A percentile compares a stretch with the other conserved stretches of the same genome.
Conservation (phyloP, 2,113 vertebrate species). For the Lamprologus tigripictilis region DNA sequence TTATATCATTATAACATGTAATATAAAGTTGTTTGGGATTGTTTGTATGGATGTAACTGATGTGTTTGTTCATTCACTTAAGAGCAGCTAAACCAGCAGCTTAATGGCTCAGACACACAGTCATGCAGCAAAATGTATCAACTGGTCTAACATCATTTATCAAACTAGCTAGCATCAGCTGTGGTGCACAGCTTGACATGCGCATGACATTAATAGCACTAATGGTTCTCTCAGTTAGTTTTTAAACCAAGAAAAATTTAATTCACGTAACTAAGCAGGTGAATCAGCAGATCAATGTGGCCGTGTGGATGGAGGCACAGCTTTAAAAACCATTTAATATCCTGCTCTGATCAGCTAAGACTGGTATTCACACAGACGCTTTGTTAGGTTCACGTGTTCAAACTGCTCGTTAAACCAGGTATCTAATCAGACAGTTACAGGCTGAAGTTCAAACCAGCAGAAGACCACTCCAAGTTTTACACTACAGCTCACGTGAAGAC, state of each 20-base stretch:
- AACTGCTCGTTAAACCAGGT: not conserved
- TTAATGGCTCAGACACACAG: not conserved
- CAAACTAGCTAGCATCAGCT: not conserved
- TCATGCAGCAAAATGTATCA: not conserved
- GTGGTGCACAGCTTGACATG: not conserved
- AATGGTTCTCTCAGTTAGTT: not conserved
- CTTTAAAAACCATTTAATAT: not conserved
- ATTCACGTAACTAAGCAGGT: not conserved
- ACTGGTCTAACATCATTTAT: not conserved
- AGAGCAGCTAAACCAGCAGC: not conserved
- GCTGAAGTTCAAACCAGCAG: not conserved
- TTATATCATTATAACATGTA: not conserved
- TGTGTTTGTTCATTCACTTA: not conserved
- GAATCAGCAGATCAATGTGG: not conserved
- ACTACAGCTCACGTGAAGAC: not conserved
- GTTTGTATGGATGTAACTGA: not conserved
- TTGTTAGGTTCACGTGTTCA: not conserved
- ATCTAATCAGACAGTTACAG: not conserved
- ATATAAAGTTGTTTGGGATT: not conserved
- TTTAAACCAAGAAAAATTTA: not conserved
- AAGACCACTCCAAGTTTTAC: not conserved
- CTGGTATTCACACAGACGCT: not conserved
- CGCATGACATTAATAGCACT: fast-evolving
- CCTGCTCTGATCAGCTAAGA: not conserved
- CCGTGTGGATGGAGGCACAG: not conserved